Evolutionary conservation across 2,797 vertebrate species (phyloP).

Genomic region (Nannoperca obscura): DNA sequence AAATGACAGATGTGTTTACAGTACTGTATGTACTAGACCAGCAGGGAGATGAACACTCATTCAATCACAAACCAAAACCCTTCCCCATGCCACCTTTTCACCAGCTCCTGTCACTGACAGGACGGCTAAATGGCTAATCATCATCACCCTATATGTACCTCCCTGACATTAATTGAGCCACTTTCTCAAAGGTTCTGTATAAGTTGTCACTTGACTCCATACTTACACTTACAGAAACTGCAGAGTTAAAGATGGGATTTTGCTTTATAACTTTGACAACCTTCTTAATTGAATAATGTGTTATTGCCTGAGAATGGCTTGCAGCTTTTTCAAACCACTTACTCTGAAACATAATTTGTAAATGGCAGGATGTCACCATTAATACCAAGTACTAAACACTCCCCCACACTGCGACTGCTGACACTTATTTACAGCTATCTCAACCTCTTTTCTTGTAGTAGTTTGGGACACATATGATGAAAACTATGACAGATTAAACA

Average conservation of each 20-base stretch:
- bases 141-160: background rate
- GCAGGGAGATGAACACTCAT: conserved; percentile 6
- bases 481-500: conserved; percentile 6
- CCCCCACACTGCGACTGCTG: conserved; percentile 10
- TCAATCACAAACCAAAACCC: background rate
- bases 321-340: conserved; percentile 13
- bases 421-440: conserved; percentile 14
- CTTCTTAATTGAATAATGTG: conserved; percentile 7
- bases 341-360: conserved; percentile 20
- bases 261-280: conserved; percentile 22
- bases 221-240: background rate
- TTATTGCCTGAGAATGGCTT: background rate
- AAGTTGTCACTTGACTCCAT: conserved; percentile 16
- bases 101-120: conserved; percentile 5
- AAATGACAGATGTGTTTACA: conserved; percentile 14
- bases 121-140: background rate
- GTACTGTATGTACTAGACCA: conserved; percentile 6
- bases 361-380: conserved; percentile 30
- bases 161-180: conserved; percentile 5
- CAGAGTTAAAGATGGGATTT: conserved; percentile 17
- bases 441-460: conserved; percentile 1
- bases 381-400: conserved; percentile 27
- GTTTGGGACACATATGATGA: conserved; percentile 22
- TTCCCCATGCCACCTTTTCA: background rate
- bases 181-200: conserved; percentile 12